These are phyloP conservation scores for Hymenopus coronatus DNA, from an alignment of 2,888 invertebrate species.

Conservation along the genomic window DNA sequence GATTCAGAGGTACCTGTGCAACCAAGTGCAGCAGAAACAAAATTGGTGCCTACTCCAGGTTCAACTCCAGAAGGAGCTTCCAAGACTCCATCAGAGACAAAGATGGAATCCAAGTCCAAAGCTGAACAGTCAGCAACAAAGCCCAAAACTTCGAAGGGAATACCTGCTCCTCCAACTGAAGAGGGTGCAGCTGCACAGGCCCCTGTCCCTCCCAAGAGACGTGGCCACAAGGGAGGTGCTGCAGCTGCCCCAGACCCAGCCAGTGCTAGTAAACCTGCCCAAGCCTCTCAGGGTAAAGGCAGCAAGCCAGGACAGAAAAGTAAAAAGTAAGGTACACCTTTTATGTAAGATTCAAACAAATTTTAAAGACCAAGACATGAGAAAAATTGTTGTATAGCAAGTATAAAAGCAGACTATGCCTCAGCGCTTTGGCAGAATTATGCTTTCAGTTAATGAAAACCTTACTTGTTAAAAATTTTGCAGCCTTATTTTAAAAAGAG, in stretches of 20 bases:
- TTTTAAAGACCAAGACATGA: background rate
- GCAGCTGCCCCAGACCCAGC: background rate
- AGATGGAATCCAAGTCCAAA: background rate
- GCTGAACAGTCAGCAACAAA: background rate
- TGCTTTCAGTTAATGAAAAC: background rate
- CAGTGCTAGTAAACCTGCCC: background rate
- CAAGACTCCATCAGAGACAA: background rate
- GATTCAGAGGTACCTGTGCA: too few relatives aligned
- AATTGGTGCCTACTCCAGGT: background rate
- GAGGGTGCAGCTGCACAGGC: conserved; percentile 2
- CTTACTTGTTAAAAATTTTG: background rate
- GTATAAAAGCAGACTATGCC: background rate
- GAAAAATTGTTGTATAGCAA: background rate
- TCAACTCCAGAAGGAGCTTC: background rate
- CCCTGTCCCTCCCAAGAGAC: conserved; percentile 13
- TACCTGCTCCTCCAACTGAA: background rate
- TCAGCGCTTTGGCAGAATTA: background rate
- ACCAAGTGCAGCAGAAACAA: background rate
- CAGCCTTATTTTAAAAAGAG: too few relatives aligned
- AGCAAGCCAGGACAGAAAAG: background rate
- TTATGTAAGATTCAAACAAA: background rate
- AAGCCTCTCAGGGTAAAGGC: background rate
- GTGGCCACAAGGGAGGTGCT: background rate
- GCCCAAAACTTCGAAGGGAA: background rate
- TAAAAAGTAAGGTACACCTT: background rate